Conservation (phyloP, 2,888 invertebrate genomes). For the Microchrysa polita region DNA sequence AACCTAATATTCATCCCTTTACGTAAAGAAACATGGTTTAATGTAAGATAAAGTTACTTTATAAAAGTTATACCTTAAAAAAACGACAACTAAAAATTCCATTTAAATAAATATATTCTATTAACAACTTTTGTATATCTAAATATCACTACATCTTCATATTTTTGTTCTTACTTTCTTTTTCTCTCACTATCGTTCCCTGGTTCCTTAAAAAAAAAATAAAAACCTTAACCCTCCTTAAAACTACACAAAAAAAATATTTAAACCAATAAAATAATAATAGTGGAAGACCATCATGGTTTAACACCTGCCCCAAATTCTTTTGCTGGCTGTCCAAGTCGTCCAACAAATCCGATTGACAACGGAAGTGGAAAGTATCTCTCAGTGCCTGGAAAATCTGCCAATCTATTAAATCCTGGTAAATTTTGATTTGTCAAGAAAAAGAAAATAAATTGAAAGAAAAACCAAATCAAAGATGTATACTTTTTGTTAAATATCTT, state of each 20-base stretch:
- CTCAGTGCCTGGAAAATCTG: slow-evolving; percentile 62
- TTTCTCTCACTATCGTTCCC: slow-evolving; percentile 14
- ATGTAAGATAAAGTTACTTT: no score
- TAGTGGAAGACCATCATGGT: slow-evolving; percentile 62
- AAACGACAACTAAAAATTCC: no score
- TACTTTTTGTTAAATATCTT: neutral
- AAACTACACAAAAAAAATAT: slow-evolving; percentile 15
- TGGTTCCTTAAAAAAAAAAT: slow-evolving; percentile 13
- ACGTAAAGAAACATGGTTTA: no score
- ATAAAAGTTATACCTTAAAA: no score
- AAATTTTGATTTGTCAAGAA: slow-evolving; percentile 28
- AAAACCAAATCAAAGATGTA: neutral
- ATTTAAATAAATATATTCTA: no score
- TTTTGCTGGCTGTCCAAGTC: slow-evolving; percentile 53
- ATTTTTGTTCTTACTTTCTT: neutral
- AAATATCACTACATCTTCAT: neutral
- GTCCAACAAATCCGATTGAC: slow-evolving; percentile 54
- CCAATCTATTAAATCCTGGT: slow-evolving; percentile 56
- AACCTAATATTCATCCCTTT: no score
- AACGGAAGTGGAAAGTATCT: slow-evolving; percentile 61
- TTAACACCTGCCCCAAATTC: slow-evolving; percentile 58
- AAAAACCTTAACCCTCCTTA: neutral
- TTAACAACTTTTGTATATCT: no score
- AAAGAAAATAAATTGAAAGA: neutral
- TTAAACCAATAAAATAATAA: neutral